Conservation (phyloP, 1,140 invertebrate genomes). For the Scaptomyza montana region DNA sequence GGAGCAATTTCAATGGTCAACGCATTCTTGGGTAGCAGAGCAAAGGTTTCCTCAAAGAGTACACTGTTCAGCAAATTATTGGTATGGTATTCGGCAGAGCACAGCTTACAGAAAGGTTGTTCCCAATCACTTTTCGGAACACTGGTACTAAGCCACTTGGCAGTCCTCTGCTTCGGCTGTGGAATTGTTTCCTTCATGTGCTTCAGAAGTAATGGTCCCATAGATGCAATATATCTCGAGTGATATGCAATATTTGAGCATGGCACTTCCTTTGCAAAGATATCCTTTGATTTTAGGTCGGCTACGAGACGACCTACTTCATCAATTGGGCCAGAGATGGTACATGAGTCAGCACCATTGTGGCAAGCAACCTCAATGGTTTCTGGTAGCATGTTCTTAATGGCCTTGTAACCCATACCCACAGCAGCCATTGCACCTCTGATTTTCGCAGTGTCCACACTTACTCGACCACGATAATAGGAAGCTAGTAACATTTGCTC, state of each 20-base stretch:
- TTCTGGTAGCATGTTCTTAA: conserved; percentile 87
- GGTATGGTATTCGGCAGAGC: conserved; percentile 96
- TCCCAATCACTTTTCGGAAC: conserved; percentile 91
- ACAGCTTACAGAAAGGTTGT: conserved; percentile 87
- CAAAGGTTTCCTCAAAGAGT: conserved; percentile 92
- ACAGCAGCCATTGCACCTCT: conserved; percentile 94
- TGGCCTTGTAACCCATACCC: conserved; percentile 87
- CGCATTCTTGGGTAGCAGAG: conserved; percentile 91
- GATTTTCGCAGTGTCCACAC: conserved; percentile 90
- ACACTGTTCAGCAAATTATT: conserved; percentile 95
- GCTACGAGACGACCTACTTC: conserved; percentile 89
- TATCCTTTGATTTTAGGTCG: conserved; percentile 88
- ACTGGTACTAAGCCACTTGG: conserved; percentile 94
- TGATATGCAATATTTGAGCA: conserved; percentile 94
- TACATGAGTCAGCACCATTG: conserved; percentile 92
- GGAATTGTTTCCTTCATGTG: conserved; percentile 89
- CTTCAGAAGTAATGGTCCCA: conserved; percentile 88
- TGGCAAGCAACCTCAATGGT: conserved; percentile 93
- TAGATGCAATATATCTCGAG: conserved; percentile 90
- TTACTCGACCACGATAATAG: conserved; percentile 93
- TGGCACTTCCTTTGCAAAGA: conserved; percentile 93
- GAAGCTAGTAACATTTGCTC: conserved; percentile 93
- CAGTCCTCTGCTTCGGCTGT: conserved; percentile 88
- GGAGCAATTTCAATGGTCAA: conserved; percentile 93
- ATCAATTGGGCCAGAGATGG: conserved; percentile 92